phyloP scores from a whole-genome alignment of 92 coral and sea anemone genomes.

The Diadumene lineata region DNA sequence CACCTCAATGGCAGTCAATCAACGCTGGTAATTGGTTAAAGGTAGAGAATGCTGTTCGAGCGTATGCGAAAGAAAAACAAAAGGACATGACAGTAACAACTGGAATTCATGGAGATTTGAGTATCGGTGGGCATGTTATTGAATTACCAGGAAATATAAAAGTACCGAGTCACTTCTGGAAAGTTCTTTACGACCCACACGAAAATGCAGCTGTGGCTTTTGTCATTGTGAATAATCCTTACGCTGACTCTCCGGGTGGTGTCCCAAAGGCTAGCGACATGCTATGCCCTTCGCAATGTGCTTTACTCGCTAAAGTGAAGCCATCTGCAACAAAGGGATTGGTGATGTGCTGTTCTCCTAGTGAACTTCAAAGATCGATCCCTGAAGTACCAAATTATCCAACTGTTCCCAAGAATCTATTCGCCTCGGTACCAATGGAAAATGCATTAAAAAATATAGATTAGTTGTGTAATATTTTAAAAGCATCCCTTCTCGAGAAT shows the following conservation, averaged over 20 bases:
- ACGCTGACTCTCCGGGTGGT: neutral
- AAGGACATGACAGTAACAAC: neutral
- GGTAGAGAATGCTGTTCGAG: neutral
- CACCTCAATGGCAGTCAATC: slow-evolving; percentile 1
- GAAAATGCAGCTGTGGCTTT: neutral
- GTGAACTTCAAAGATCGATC: neutral
- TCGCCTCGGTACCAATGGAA: neutral
- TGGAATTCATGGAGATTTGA: neutral
- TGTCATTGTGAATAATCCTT: slow-evolving; percentile 3
- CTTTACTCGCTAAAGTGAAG: neutral
- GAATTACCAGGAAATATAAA: neutral
- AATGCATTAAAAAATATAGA: neutral
- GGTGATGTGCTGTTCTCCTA: slow-evolving; percentile 1
- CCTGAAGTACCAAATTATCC: neutral
- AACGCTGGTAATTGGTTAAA: slow-evolving; percentile 1
- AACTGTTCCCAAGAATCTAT: neutral
- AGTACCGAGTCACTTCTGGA: slow-evolving; percentile 4
- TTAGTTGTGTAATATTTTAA: neutral
- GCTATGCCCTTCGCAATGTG: neutral
- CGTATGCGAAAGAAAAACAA: neutral
- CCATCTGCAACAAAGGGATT: neutral
- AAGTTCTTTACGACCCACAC: neutral
- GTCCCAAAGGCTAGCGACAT: neutral
- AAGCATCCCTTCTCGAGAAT: neutral
- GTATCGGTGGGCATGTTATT: neutral